Evolutionary conservation across 2,797 vertebrate genomes (phyloP), one percentile per base, ranked within the genome.

Genomic region (Cryptoblepharus egeriae): DNA sequence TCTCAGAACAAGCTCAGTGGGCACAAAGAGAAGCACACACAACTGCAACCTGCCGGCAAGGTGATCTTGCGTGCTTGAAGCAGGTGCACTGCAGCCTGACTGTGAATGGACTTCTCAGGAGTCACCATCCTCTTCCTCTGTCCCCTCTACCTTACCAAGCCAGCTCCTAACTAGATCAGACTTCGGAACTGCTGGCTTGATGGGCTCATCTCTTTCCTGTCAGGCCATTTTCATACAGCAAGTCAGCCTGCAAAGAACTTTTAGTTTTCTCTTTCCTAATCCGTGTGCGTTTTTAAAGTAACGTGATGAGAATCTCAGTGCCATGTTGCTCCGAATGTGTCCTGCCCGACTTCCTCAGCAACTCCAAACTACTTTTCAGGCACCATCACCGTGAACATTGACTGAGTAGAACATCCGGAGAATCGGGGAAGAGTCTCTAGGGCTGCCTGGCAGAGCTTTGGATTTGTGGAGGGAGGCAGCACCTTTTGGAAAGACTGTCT

Each of bases 111-210:
- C 88, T 89, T 89, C 58, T 30, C 11, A 16, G 90, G 92, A 85
- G 89, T 88, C 32, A 85, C 89, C 88, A 73, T 81, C 90, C 61
- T 85, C 80, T 77, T 83, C 35, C 58, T 10, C 8, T 10, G 15
- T 1, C 28, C 11, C n/a, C 7, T n/a, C 12, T 24, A 18, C 24
- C 10, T 22, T 35, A 39, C 52, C 20, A 5, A 49, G 26, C 52
- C 37, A 35, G 37, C 63, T 67, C 67, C 30, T 22, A 20, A 55
- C 28, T 75, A 3, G 88, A 88, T 86, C 84, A 52, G 85, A 92
- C 90, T 91, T 91, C 85, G 88, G n/a, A 91, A 89, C 85, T 81
- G 81, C 87, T 92, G 90, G 85, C 85, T 42, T 86, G 91, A 91
- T 90, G 1, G 91, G 89, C 79, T 90, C 86, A 90, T 91, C 89